Evolutionary conservation across 2,888 invertebrate species (phyloP), one percentile per base, ranked within the genome.

Genomic region (Melanostoma mellinum): DNA sequence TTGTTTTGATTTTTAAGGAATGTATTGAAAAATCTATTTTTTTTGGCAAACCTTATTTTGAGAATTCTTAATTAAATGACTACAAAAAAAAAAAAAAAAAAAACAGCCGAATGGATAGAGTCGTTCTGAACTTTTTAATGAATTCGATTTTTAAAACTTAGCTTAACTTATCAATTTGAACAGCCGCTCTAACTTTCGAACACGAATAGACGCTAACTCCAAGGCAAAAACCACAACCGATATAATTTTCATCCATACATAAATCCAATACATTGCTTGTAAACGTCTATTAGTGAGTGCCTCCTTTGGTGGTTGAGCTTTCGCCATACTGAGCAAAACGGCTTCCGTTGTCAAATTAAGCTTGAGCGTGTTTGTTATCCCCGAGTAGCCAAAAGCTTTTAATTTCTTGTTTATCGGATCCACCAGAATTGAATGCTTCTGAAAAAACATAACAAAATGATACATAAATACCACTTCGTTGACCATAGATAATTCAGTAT

Each of bases 381-480:
- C 90, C 0, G 88, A 82, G 8, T 77, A 72, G 4, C 82, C 78
- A 1, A 90, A 55, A 9, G 86, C 86, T 56, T 86, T 85, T 0
- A 90, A 73, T 42, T 87, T 88, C 3, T 86, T 73, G 72, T 90
- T 86, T 58, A 90, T 87, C 35, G 85, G 63, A 0, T 78, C 69
- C 65, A 86, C 86, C 0, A 87, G 71, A 0, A 88, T 79, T 0
- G 89, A 89, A 32, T 89, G 86, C 8, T 88, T 88, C 0, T 82
- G 86, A 74, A 89, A 73, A 6, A 85, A 88, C 86, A 89, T 88
- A 33, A 87, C 88, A 68, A 88, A 48, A 56, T 89, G 89, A 35
- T 87, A 86, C 3, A 85, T 65, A 42, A 86, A 87, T 20, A 89
- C 87, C 6, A 87, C 87, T 55, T 90, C 89, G 0, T 79, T 69